Conservation (phyloP, 2,797 vertebrate species). For the Delichon dasypus region DNA sequence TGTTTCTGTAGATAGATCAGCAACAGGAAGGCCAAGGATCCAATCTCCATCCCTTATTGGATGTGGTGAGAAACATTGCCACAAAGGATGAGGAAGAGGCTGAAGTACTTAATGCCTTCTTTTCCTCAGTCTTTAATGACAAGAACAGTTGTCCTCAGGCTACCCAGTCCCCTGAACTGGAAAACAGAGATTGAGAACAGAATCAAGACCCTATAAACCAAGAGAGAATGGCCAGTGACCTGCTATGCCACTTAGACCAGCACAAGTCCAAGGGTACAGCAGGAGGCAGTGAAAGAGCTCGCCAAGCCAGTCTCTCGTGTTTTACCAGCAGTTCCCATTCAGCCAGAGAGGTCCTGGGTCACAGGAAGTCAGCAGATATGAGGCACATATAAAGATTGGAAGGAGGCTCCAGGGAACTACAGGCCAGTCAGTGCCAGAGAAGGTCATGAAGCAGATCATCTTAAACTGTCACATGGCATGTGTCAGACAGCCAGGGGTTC, state of each 20-base stretch:
- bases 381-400: not conserved
- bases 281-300: not conserved
- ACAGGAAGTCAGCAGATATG: not conserved
- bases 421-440: not conserved
- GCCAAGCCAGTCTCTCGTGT: not conserved
- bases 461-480: not conserved
- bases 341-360: not conserved
- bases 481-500: not conserved
- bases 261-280: not conserved
- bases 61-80: not conserved
- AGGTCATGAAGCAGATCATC: not conserved
- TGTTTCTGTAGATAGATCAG: not conserved
- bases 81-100: not conserved
- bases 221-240: not conserved
- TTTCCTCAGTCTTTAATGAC: not conserved
- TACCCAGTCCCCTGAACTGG: not conserved
- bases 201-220: not conserved
- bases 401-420: not conserved
- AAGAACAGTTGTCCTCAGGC: not conserved
- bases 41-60: not conserved
- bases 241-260: not conserved
- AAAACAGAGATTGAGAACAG: not conserved
- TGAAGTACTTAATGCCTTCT: not conserved
- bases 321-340: not conserved
- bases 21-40: not conserved